Evolutionary conservation across 2,888 invertebrate species (phyloP), one percentile per base, ranked within the genome.

Genomic region (Agonopterix alstromeriana): DNA sequence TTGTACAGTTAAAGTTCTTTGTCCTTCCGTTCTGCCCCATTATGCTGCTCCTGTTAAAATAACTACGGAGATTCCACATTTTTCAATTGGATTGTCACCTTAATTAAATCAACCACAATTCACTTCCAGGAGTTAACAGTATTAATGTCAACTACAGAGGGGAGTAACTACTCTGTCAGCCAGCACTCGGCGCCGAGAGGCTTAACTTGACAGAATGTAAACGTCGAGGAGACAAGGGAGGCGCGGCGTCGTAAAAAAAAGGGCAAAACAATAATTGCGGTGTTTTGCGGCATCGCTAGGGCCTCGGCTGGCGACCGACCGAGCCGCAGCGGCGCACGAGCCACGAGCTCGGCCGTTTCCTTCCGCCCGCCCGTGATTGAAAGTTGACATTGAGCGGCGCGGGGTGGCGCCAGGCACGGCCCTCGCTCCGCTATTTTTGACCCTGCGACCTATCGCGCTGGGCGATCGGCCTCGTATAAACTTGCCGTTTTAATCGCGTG

Each of bases 351-450:
- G 68, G 71, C 70, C 63, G 73, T 71, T 80, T 82, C 82, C 82
- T 83, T 79, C 82, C 79, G 79, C 78, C 79, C 73, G 71, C 73
- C 11, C 68, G 69, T 83, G 84, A 84, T 85, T 84, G 81, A 82
- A 87, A 80, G 83, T 84, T 86, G 86, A 85, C 86, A 84, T 85
- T 84, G 86, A 82, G 76, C 52, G 56, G 58, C 53, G 73, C 72
- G 67, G 83, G 82, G 84, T 74, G 83, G 85, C 80, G 78, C 87
- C 86, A 82, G 88, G 88, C 76, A 88, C 88, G 81, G 77, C 75
- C 76, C 77, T 76, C 77, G 77, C 80, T 56, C 57, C 60, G 60
- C 67, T 83, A 80, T 80, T 83, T 85, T 80, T 82, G 85, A 86
- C 85, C 85, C 82, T 80, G 79, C 79, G 71, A 75, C 80, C 79